Evolutionary conservation across 2,888 invertebrate species (phyloP).

Genomic region (Argynnis bischoffii): DNA sequence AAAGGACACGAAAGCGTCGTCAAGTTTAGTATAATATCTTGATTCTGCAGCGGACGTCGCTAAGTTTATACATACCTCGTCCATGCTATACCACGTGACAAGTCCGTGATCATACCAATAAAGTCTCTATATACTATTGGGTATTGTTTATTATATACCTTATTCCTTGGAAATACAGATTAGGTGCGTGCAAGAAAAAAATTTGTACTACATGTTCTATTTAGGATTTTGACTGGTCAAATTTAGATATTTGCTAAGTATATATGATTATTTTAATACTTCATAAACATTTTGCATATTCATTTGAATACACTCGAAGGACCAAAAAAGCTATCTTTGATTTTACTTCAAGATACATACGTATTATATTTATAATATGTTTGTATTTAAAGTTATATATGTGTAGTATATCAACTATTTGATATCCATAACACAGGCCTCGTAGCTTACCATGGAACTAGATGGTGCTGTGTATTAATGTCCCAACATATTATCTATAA

Average conservation of each 20-base stretch:
- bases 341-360: too few relatives aligned
- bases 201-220: slow-evolving; percentile 33
- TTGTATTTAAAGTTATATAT: too few relatives aligned
- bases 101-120: slow-evolving; percentile 74
- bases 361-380: too few relatives aligned
- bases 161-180: slow-evolving; percentile 18
- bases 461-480: too few relatives aligned
- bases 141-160: slow-evolving; percentile 28
- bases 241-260: neutral
- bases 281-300: too few relatives aligned
- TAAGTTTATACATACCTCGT: slow-evolving; percentile 60
- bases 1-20: neutral
- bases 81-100: slow-evolving; percentile 63
- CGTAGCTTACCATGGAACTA: too few relatives aligned
- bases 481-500: too few relatives aligned
- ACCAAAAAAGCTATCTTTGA: too few relatives aligned
- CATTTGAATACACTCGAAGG: too few relatives aligned
- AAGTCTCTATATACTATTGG: slow-evolving; percentile 37
- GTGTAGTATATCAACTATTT: too few relatives aligned
- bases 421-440: too few relatives aligned
- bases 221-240: slow-evolving; percentile 43
- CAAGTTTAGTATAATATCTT: slow-evolving; percentile 45
- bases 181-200: slow-evolving; percentile 2
- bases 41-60: slow-evolving; percentile 57
- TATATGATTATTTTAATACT: neutral